Percentiles rank a stretch among this genome's conserved stretches.
phyloP scores from a whole-genome alignment of 2,113 vertebrate species.

The Tinamus guttatus region DNA sequence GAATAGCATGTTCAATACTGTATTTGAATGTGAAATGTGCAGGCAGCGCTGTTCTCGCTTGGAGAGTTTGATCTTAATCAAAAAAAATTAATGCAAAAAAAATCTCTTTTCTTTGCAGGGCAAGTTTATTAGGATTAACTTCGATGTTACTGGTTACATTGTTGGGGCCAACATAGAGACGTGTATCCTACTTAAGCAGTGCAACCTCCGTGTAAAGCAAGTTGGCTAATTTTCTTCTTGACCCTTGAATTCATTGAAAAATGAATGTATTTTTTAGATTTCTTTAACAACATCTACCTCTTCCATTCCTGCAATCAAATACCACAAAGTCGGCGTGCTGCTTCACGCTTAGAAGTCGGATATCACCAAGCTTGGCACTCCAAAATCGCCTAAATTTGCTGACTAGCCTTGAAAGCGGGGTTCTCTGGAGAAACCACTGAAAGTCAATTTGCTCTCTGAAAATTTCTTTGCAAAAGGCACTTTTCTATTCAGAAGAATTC shows the following conservation, averaged over 20 bases:
- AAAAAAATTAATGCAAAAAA: neutral
- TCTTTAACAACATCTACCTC: neutral
- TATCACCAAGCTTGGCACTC: neutral
- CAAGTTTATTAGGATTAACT: constrained; percentile 99
- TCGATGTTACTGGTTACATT: constrained; percentile 97
- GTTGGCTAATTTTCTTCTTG: neutral
- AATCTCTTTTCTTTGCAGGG: constrained; percentile 80
- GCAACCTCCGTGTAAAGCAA: neutral
- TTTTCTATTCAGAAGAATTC: no score
- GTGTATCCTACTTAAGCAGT: constrained; percentile 88
- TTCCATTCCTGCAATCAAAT: neutral
- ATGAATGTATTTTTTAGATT: neutral
- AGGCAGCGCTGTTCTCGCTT: neutral
- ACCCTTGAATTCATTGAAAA: neutral
- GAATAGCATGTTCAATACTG: accelerated
- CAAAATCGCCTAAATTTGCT: neutral
- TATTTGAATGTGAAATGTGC: neutral
- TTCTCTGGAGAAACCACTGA: neutral
- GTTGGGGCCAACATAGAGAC: constrained; percentile 99
- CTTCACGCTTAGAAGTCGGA: neutral
- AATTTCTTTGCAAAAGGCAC: accelerated
- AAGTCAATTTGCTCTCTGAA: neutral
- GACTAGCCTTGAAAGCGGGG: neutral
- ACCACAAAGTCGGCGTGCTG: neutral
- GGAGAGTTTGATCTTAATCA: neutral